phyloP scores from a whole-genome alignment of 2,113 vertebrate genomes.

The Ceyx cyanopectus region DNA sequence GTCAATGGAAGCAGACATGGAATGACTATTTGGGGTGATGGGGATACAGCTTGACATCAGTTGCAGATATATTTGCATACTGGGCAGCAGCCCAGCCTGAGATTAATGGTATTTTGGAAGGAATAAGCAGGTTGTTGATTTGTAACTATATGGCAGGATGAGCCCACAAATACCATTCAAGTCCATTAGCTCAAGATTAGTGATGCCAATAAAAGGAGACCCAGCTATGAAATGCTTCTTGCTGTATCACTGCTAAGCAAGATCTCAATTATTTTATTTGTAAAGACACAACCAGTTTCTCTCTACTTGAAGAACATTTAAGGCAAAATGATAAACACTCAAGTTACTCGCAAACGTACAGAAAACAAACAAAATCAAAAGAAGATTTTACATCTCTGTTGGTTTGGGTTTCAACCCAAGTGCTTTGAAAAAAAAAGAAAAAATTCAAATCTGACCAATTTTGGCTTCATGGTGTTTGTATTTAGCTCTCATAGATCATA shows the following conservation, averaged over 20 bases:
- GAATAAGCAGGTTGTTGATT: background rate
- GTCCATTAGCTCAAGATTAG: background rate
- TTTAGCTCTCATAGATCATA: background rate
- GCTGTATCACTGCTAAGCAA: background rate
- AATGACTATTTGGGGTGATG: background rate
- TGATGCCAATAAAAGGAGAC: background rate
- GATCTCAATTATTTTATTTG: background rate
- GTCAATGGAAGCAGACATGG: background rate
- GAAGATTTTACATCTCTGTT: background rate
- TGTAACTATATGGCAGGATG: background rate
- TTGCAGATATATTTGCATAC: background rate
- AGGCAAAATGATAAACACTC: background rate
- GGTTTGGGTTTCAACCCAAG: background rate
- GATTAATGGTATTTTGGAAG: slow-evolving; percentile 3
- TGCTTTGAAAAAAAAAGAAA: background rate
- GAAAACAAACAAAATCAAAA: background rate
- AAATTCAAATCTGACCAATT: background rate
- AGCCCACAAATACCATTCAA: background rate
- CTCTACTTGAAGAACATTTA: background rate
- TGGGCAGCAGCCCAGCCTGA: background rate
- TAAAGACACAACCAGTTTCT: background rate
- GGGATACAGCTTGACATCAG: background rate
- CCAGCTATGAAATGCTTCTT: background rate
- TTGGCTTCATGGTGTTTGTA: background rate
- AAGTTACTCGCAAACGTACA: background rate